Evolutionary conservation across 2,888 invertebrate genomes (phyloP), one percentile per base, ranked within the genome.

Genomic region (Herminia tarsipennalis): DNA sequence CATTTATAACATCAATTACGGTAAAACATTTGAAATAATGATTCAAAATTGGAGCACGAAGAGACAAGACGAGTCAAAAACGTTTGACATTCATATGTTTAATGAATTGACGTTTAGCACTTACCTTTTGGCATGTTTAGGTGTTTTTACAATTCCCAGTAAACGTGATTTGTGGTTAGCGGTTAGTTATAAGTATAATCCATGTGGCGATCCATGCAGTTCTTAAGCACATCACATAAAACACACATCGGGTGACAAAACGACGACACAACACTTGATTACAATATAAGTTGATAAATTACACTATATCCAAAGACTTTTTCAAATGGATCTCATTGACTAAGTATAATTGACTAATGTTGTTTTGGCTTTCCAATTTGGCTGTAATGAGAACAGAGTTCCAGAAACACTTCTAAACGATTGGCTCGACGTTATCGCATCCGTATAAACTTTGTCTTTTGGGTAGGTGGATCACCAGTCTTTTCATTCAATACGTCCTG

Each of bases 81-180:
- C n/a, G n/a, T n/a, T n/a, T n/a, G n/a, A n/a, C n/a, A n/a, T n/a
- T n/a, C n/a, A n/a, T n/a, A n/a, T n/a, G n/a, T n/a, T n/a, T n/a
- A n/a, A n/a, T n/a, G n/a, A n/a, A n/a, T n/a, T n/a, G n/a, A n/a
- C n/a, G n/a, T n/a, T n/a, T n/a, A n/a, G n/a, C n/a, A 81, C 86
- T 86, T 81, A 87, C 88, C 85, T 76, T 78, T 86, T 56, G 86
- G 86, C 85, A 84, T 84, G 66, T 73, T 82, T 64, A 56, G 45
- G 58, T n/a, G 58, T 51, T 66, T 68, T 71, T 69, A 71, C 62
- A 59, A 56, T 72, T 66, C 63, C 65, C 57, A 54, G 67, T 72
- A 49, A 65, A 66, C 47, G 56, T 67, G 70, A 70, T 59, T 62
- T 66, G 73, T 57, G 61, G 77, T 80, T 76, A 80, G 70, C 71